Evolutionary conservation across 2,113 vertebrate genomes (phyloP), one percentile per base, ranked within the genome.

Genomic region (Vireo altiloquus): DNA sequence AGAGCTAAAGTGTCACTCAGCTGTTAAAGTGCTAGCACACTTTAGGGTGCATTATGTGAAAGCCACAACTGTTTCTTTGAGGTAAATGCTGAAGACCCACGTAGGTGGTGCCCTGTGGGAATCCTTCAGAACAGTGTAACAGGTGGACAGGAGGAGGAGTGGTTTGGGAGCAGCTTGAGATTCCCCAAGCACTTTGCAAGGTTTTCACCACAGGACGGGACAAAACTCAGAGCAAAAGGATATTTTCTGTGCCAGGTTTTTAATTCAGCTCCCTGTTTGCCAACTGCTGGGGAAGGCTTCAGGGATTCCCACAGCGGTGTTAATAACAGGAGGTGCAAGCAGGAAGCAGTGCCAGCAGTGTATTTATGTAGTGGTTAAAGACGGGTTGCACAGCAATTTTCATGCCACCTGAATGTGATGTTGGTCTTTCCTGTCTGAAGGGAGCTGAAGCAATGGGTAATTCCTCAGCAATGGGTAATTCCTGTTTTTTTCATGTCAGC

Each of bases 21-120:
- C 72, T 94, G 17, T 88, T 95, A 91, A 95, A 91, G 89, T 14
- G 6, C 88, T 91, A 86, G 90, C 57, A 53, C 12, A 11, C 49
- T 89, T 86, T 15, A 82, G 59, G 65, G 47, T 35, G 9, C 22
- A 4, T 59, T 79, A 39, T 77, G 9, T 77, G 57, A 69, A 81
- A 84, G 54, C 24, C 68, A 35, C 64, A 56, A 39, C 49, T 94
- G 57, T 74, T 84, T 37, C 35, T 93, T 30, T 50, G 75, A 92
- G 87, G 69, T 53, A 44, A 95, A 54, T 27, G 18, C 61, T 81
- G 75, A 66, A 70, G 49, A 30, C 11, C 59, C 77, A 37, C 1
- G 0, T 27, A 24, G 0, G 0, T 13, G 9, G 30, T 75, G 30
- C 52, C 33, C 60, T 49, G 33, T 77, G 60, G 52, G 78, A 75